A percentile compares a stretch with the other conserved stretches of the same genome.
phyloP scores from a whole-genome alignment of 2,113 vertebrate species.

The Coregonus clupeaformis region DNA sequence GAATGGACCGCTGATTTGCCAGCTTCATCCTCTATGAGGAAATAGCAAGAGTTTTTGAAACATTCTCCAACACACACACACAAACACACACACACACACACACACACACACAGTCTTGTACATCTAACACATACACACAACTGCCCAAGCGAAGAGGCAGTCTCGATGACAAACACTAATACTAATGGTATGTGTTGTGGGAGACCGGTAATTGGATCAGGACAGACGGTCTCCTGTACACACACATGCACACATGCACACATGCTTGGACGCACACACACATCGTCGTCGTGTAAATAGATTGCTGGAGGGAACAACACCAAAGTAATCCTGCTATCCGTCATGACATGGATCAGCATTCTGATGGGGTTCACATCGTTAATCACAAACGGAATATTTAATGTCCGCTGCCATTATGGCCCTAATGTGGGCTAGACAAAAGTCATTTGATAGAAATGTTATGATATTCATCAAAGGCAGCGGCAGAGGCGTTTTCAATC shows the following conservation, averaged over 20 bases:
- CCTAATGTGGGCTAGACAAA: constrained; percentile 40
- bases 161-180: background rate
- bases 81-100: no score
- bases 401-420: constrained; percentile 40
- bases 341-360: constrained; percentile 26
- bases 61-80: no score
- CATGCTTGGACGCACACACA: no score
- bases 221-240: constrained; percentile 4
- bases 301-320: background rate
- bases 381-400: constrained; percentile 52
- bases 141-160: background rate
- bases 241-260: background rate
- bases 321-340: no score
- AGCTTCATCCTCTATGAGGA: no score
- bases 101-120: no score
- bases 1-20: no score
- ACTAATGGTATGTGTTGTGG: background rate
- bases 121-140: no score
- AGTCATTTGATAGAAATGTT: constrained; percentile 44
- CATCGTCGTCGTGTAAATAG: no score
- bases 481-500: no score
- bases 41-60: no score
- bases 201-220: background rate
- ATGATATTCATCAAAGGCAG: constrained; percentile 40
- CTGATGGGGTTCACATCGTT: constrained; percentile 35